Conservation (phyloP, 2,888 invertebrate genomes). For the Nomada ferruginata region DNA sequence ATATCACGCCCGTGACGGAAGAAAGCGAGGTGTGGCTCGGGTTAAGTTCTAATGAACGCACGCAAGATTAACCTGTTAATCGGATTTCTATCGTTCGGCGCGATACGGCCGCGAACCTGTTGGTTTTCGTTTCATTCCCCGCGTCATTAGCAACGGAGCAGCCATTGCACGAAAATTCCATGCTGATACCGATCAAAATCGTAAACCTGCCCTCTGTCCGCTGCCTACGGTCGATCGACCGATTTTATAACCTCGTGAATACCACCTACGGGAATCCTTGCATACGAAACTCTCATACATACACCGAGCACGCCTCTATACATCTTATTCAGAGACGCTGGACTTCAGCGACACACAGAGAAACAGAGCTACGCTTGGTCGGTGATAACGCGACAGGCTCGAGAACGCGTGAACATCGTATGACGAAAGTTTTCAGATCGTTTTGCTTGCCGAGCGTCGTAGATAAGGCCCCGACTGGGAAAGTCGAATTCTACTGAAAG, state of each 20-base stretch:
- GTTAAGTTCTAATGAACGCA: constrained; percentile 22
- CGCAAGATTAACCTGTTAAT: constrained; percentile 43
- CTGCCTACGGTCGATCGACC: background rate
- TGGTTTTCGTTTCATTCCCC: constrained; percentile 15
- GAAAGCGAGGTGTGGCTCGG: constrained; percentile 53
- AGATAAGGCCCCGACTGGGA: constrained; percentile 6
- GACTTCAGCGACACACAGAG: constrained; percentile 8
- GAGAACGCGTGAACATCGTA: background rate
- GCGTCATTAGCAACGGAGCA: constrained; percentile 2
- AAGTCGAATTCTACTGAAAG: background rate
- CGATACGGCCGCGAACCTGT: constrained; percentile 12
- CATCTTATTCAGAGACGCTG: background rate
- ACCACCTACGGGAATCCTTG: constrained; percentile 13
- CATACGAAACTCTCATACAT: background rate
- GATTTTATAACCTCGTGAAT: constrained; percentile 24
- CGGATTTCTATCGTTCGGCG: constrained; percentile 7
- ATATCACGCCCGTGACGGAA: constrained; percentile 23
- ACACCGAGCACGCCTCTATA: background rate
- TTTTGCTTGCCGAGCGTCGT: background rate
- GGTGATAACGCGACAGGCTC: background rate
- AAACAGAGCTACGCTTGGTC: background rate
- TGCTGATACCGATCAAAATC: constrained; percentile 1
- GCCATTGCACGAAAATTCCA: constrained; percentile 8
- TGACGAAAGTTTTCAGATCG: constrained; percentile 3
- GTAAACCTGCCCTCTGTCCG: background rate